These are phyloP conservation scores for Drosophila anomalipes DNA, from an alignment of 2,888 invertebrate species.

Conservation along the genomic window DNA sequence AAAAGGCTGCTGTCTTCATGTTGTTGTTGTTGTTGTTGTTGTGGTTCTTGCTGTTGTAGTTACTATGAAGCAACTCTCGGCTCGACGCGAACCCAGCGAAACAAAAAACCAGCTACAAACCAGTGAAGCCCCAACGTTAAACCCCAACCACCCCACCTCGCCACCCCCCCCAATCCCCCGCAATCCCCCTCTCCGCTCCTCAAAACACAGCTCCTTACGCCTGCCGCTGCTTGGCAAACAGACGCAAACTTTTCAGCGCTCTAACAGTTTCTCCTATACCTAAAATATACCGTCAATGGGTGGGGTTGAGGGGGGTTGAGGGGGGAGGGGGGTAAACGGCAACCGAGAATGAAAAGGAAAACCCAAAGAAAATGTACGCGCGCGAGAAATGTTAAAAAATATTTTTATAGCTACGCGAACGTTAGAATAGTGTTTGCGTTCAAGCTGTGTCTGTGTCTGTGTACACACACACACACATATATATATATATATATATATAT, in stretches of 20 bases:
- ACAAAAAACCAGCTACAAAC: slow-evolving; percentile 55
- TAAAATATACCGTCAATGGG: slow-evolving; percentile 43
- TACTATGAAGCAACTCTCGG: slow-evolving; percentile 55
- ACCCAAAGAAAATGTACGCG: slow-evolving; percentile 71
- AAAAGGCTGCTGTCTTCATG: slow-evolving; percentile 36
- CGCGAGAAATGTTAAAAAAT: slow-evolving; percentile 79
- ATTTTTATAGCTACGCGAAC: slow-evolving; percentile 80
- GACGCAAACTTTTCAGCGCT: slow-evolving; percentile 74
- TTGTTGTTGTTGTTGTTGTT: slow-evolving; percentile 17
- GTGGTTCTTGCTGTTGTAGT: slow-evolving; percentile 17
- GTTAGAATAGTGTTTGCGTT: slow-evolving; percentile 79
- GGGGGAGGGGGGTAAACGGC: slow-evolving; percentile 27
- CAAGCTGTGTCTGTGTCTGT: slow-evolving; percentile 25
- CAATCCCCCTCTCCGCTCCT: no score
- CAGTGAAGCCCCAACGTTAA: slow-evolving; percentile 16
- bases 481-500: neutral
- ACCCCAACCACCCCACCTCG: neutral
- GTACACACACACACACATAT: neutral
- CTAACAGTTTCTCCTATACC: slow-evolving; percentile 75
- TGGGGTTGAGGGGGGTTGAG: neutral
- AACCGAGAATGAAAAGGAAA: slow-evolving; percentile 46
- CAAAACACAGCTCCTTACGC: slow-evolving; percentile 1
- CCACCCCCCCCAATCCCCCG: no score
- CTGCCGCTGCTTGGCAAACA: slow-evolving; percentile 58
- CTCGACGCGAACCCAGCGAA: slow-evolving; percentile 46